phyloP scores from a whole-genome alignment of 1,140 invertebrate genomes.

The Zaprionus capensis region DNA sequence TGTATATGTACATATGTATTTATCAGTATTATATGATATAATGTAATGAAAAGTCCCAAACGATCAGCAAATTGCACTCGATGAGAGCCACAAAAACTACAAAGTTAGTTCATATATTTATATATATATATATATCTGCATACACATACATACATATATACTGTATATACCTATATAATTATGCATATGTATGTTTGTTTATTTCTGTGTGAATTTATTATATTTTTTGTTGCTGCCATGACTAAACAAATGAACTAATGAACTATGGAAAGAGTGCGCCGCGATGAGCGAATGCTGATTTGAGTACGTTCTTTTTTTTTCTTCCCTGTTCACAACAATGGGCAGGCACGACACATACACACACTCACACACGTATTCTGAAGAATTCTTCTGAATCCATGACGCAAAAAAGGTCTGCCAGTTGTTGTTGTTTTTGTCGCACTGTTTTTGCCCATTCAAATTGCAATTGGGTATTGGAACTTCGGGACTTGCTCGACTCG shows the following conservation, averaged over 20 bases:
- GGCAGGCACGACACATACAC: neutral
- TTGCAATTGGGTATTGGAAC: conserved; percentile 41
- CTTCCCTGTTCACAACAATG: conserved; percentile 26
- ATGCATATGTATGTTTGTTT: neutral
- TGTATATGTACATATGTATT: neutral
- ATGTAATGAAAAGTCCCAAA: neutral
- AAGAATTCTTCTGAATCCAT: conserved; percentile 27
- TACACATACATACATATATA: neutral
- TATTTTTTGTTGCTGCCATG: conserved; percentile 2
- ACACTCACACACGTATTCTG: conserved; percentile 14
- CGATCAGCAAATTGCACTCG: neutral
- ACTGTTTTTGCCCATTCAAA: conserved; percentile 41
- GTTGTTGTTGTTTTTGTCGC: conserved; percentile 13
- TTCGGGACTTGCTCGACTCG: neutral
- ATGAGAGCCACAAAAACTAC: neutral
- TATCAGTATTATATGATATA: neutral
- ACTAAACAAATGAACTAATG: conserved; percentile 9
- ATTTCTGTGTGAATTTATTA: conserved; percentile 1
- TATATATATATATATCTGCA: neutral
- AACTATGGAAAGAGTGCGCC: conserved; percentile 1
- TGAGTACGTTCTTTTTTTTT: conserved; percentile 11
- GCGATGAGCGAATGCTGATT: conserved; percentile 22
- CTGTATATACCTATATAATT: neutral
- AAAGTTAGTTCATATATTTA: neutral
- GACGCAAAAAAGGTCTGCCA: conserved; percentile 31